Conservation (phyloP, 2,797 vertebrate species). For the Moxostoma hubbsi region DNA sequence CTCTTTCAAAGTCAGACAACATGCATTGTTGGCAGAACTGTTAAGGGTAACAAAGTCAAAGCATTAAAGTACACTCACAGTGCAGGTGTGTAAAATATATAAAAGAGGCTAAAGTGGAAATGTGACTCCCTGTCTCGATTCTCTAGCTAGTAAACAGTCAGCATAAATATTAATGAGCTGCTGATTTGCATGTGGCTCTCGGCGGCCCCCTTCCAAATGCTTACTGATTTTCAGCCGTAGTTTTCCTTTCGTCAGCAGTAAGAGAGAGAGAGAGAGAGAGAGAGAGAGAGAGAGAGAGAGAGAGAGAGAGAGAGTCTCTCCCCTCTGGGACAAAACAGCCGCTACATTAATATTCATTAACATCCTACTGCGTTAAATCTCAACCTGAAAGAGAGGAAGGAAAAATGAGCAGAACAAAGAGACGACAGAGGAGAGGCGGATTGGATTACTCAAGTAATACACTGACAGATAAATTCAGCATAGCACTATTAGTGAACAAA, state of each 20-base stretch:
- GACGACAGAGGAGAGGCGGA: conserved; percentile 46
- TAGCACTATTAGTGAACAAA: conserved; percentile 55
- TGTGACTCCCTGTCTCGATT: not conserved
- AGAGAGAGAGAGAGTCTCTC: conserved; percentile 60
- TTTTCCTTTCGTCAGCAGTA: conserved; percentile 78
- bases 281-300: no score
- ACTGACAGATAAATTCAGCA: conserved; percentile 62
- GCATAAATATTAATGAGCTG: conserved; percentile 63
- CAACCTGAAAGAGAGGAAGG: conserved; percentile 50
- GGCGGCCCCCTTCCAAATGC: conserved; percentile 44
- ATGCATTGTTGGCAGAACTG: not conserved
- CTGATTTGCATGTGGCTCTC: conserved; percentile 68
- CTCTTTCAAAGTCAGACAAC: no score
- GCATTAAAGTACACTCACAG: not conserved
- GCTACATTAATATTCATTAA: conserved; percentile 71
- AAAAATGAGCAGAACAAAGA: conserved; percentile 43
- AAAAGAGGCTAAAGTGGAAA: conserved; percentile 5
- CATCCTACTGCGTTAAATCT: conserved; percentile 57
- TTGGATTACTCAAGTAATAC: conserved; percentile 62
- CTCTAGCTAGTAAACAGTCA: conserved; percentile 62
- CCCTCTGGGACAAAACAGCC: conserved; percentile 60
- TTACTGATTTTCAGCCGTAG: conserved; percentile 66
- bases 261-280: conserved; percentile 39
- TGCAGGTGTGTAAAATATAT: conserved; percentile 1
- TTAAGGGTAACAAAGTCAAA: not conserved